Percentiles rank a stretch among this genome's conserved stretches.
Evolutionary conservation across 1,140 invertebrate genomes (phyloP).

Genomic region (Callitettix versicolor): DNA sequence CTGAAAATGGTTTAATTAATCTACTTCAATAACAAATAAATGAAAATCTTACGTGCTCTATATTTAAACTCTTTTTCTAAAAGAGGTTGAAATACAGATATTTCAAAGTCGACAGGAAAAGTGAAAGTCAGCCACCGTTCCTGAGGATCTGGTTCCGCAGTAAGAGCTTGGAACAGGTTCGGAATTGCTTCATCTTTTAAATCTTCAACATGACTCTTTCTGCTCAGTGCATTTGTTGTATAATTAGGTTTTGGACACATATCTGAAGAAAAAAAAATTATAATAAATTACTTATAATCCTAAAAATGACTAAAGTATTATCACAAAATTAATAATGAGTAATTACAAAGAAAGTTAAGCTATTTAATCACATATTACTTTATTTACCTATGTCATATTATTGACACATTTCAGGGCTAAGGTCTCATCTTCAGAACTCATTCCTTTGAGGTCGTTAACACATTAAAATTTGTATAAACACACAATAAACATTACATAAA

Average conservation of each 20-base stretch:
- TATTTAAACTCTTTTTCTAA: constrained; percentile 56
- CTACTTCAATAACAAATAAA: too few species aligned
- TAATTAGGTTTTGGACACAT: constrained; percentile 80
- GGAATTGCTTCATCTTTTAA: constrained; percentile 62
- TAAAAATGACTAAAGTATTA: too few species aligned
- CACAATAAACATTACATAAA: too few species aligned
- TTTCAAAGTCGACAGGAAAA: constrained; percentile 60
- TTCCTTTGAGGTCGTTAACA: too few species aligned
- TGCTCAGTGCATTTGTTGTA: constrained; percentile 53
- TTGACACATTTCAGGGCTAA: too few species aligned
- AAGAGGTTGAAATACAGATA: constrained; percentile 38
- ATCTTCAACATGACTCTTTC: constrained; percentile 80
- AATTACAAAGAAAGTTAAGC: too few species aligned
- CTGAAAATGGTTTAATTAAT: too few species aligned
- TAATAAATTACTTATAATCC: neutral
- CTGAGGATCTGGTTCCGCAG: constrained; percentile 59
- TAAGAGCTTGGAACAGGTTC: constrained; percentile 70
- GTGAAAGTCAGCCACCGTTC: constrained; percentile 68
- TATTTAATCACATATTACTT: too few species aligned
- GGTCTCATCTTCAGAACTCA: too few species aligned
- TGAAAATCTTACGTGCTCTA: constrained; percentile 47
- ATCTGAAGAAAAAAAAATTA: constrained; percentile 42
- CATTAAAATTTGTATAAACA: too few species aligned
- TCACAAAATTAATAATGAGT: too few species aligned
- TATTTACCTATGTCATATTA: too few species aligned